Base-by-base conservation (phyloP, 2,113 vertebrate species). In the Austrofundulus limnaeus region DNA sequence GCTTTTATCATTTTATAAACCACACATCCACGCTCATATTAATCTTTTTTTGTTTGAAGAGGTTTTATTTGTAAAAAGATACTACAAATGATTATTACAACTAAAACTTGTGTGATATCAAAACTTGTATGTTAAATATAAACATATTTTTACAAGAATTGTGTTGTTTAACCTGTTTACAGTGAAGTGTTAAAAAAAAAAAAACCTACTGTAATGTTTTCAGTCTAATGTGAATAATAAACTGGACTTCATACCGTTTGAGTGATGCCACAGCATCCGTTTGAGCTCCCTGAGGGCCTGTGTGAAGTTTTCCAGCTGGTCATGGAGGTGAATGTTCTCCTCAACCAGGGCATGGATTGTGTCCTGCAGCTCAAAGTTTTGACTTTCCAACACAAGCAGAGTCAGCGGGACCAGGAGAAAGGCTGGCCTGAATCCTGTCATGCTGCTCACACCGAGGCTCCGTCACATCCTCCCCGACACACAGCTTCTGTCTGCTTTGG, bases 271-370 rank as follows among this genome's bases (percentile, higher is more conserved):
- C 17, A 94, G 72, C 55, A 93, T 89, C 38, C 87, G 86, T 19
- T 90, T 87, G 28, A 91, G 81, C 57, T 91, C 85, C 34, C 89
- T 75, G 13, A 92, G 85, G 54, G 91, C 87, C 10, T 88, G 78
- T 1, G 92, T 94, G 69, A 94, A 90, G 72, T 93, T 93, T 72
- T 94, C 90, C 64, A 94, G 83, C 73, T 88, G 91, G 76, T 92
- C 91, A 8, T 93, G 93, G 2, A 94, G 90, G 34, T 89, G 90
- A 55, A 90, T 85, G 61, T 94, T 95, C 82, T 94, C 93, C 45
- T 92, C 89, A 14, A 93, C 92, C 60, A 94, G 84, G 1, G 84
- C 68, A 13, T 92, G 89, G 65, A 94, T 93, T 0, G 92, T 92
- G 41, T 95, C 93, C 81, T 94, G 93, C 1, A 94, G 87, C 38